Evolutionary conservation across 2,113 vertebrate genomes (phyloP), one percentile per base, ranked within the genome.

Genomic region (Macrotis lagotis): DNA sequence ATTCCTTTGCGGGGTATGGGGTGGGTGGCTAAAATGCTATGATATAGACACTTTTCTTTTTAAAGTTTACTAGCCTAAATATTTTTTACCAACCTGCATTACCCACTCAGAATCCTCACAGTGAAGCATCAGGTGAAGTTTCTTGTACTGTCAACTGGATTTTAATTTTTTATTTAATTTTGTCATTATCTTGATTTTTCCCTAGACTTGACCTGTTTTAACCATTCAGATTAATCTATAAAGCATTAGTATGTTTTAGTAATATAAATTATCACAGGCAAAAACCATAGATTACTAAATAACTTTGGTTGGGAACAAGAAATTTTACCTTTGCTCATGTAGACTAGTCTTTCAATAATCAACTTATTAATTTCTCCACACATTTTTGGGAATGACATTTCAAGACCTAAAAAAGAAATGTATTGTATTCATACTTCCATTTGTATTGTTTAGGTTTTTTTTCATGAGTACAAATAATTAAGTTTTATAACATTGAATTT

Each of bases 101-200:
- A 50, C 49, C 50, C 4, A 0, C 0, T 53, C 25, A 25, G 74
- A 90, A 44, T 92, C 3, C 48, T 26, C 50, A 9, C 59, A 19
- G 3, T 59, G 59, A 92, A 50, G 25, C 25, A 48, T 88, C 51
- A 92, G 88, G 88, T 92, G 55, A 66, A 44, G 52, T 8, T 50
- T 93, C 28, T 16, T 28, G 50, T 12, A n/a, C 91, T 88, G 44
- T 1, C 48, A 90, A 37, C 31, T 88, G 50, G 28, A 50, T 90
- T 92, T 93, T 49, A 93, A 88, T 25, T 48, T 96, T 19, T 91
- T 94, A 4, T 51, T 92, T 96, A 95, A 90, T 59, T 24, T 83
- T 83, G 66, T 92, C 31, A 89, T 16, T 37, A 14, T 44, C 66
- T 83, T 44, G n/a, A 44, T 44, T 44, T n/a, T 83, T 24, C 66